Percentiles rank a stretch among this genome's conserved stretches.
Evolutionary conservation across 2,113 vertebrate species (phyloP).

Genomic region (Panthera tigris): DNA sequence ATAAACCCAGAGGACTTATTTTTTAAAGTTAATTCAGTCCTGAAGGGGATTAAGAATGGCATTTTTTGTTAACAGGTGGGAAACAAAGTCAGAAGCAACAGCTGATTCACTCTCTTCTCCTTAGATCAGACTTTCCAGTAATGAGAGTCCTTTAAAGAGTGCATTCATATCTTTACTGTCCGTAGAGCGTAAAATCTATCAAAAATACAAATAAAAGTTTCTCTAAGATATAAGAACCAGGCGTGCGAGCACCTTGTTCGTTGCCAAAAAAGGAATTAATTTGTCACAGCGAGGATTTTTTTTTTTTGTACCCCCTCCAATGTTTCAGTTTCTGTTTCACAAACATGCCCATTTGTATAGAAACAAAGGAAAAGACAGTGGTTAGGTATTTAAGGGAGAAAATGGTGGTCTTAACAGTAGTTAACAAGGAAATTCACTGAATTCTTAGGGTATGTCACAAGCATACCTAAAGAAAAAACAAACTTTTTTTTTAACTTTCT

Average conservation of each 20-base stretch:
- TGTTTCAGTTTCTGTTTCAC: neutral
- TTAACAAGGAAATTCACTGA: neutral
- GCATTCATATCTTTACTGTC: neutral
- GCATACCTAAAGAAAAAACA: neutral
- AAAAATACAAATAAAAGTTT: neutral
- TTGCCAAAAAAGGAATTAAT: neutral
- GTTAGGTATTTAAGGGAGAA: neutral
- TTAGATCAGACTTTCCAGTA: neutral
- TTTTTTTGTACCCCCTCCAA: neutral
- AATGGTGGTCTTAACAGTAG: neutral
- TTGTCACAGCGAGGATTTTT: neutral
- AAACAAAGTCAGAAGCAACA: constrained; percentile 52
- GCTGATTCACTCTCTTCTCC: neutral
- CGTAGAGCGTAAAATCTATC: neutral
- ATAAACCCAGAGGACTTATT: constrained; percentile 4
- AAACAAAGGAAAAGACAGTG: neutral
- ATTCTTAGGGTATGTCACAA: neutral
- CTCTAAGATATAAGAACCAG: neutral
- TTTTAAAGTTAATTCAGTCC: constrained; percentile 59
- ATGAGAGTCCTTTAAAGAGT: neutral
- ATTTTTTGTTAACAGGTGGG: constrained; percentile 52
- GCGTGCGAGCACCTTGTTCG: neutral
- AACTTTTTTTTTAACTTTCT: neutral
- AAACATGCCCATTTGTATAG: neutral
- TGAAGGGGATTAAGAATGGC: constrained; percentile 29